Evolutionary conservation across 2,113 vertebrate species (phyloP), one percentile per base, ranked within the genome.

Genomic region (Lota lota): DNA sequence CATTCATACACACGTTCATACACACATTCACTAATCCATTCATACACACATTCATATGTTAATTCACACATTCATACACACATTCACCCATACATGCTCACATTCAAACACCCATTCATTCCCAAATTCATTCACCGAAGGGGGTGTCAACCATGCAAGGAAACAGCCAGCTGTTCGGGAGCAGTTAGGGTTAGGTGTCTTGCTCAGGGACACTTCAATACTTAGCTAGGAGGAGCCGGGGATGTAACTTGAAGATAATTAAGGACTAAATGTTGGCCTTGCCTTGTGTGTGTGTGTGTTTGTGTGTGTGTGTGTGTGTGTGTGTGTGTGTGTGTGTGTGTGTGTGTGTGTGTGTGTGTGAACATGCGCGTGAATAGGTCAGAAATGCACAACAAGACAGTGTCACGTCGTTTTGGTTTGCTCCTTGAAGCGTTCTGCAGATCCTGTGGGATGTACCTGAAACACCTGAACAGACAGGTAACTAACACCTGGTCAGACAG

Each of bases 361-460:
- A 21, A 40, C 36, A 51, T 67, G 51, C 60, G 33, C 47, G 59
- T 22, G 40, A 47, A 19, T 63, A 50, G 22, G 78, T 88, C 89
- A 0, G 89, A 90, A 66, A 90, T 90, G 89, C 89, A 90, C 77
- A 89, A 87, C 66, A 90, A 90, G 77, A 87, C 88, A 0, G 87
- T 90, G 66, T 87, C 82, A 0, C 82, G 81, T 65, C 75, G 89
- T 14, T 90, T 90, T 1, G 89, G 89, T 3, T 73, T 90, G 64
- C 72, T 90, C 73, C 63, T 90, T 79, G 89, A 90, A 73, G 87
- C 89, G 0, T 90, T 88, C 69, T 90, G 89, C 22, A 79, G 89
- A 0, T 85, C 84, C 1, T 90, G 89, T 20, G 89, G 89, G 18
- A 87, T 90, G 87, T 90, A 90, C 77, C 85, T 90, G 8, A 90